Conservation (phyloP, 2,888 invertebrate genomes). For the Uloborus plumipes region DNA sequence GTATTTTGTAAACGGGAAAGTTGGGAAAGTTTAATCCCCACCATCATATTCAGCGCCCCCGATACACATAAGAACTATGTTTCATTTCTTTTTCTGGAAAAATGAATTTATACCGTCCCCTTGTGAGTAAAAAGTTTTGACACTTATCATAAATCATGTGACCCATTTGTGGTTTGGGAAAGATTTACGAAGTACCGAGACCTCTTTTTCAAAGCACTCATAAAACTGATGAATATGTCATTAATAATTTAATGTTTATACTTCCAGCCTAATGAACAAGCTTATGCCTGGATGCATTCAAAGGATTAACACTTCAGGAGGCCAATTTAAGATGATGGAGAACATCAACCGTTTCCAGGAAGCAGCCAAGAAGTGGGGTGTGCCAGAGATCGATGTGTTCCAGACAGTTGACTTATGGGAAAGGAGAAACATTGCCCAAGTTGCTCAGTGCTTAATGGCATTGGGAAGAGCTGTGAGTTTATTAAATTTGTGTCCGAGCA, state of each 20-base stretch:
- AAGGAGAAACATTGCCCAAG: constrained; percentile 95
- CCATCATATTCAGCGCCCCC: no score
- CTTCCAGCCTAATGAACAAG: constrained; percentile 85
- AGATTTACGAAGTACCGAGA: no score
- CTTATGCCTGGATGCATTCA: constrained; percentile 92
- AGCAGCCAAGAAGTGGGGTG: constrained; percentile 95
- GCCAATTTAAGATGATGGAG: constrained; percentile 99
- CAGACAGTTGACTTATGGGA: constrained; percentile 99
- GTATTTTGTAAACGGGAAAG: no score
- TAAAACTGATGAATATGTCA: no score
- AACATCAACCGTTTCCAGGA: constrained; percentile 98
- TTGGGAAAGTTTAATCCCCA: no score
- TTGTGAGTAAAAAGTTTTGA: no score
- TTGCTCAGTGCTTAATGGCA: constrained; percentile 92
- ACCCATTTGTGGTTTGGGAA: no score
- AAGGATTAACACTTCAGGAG: constrained; percentile 95
- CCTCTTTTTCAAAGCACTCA: no score
- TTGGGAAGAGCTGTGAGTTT: constrained; percentile 86
- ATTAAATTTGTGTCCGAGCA: constrained; percentile 70
- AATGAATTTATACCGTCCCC: no score
- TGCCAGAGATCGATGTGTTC: constrained; percentile 98
- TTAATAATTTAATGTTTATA: background rate
- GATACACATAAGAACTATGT: no score
- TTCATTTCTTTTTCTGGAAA: no score
- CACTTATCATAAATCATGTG: no score